Conservation (phyloP, 1,140 invertebrate species). For the Drosophila repleta region DNA sequence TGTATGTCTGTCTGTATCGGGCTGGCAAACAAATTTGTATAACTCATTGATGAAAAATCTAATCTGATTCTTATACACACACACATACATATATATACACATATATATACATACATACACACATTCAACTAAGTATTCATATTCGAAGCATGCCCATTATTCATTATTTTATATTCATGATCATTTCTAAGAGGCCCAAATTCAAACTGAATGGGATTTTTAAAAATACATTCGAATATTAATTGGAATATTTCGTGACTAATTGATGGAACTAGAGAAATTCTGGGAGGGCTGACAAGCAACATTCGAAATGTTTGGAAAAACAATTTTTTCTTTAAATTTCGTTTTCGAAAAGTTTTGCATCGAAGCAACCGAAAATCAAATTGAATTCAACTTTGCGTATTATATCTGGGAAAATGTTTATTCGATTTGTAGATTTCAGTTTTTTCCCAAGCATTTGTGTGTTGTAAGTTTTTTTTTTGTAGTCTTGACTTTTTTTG, state of each 20-base stretch:
- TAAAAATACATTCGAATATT: slow-evolving; percentile 25
- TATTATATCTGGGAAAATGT: background rate
- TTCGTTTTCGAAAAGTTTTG: background rate
- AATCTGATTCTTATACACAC: background rate
- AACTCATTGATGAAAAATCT: slow-evolving; percentile 29
- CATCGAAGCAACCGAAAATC: slow-evolving; percentile 6
- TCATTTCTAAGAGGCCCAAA: background rate
- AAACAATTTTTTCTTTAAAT: no score
- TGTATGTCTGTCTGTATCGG: background rate
- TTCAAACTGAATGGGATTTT: slow-evolving; percentile 1
- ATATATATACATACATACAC: background rate
- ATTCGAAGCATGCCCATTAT: slow-evolving; percentile 6
- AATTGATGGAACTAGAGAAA: slow-evolving; percentile 49
- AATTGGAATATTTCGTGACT: slow-evolving; percentile 57
- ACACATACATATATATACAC: background rate
- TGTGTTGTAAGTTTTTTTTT: background rate
- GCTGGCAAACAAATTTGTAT: slow-evolving; percentile 7
- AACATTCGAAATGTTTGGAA: background rate
- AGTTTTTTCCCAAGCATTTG: background rate
- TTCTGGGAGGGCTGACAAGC: background rate
- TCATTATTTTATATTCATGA: slow-evolving; percentile 16
- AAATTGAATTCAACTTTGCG: background rate
- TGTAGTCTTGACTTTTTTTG: slow-evolving; percentile 3
- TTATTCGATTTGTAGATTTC: background rate
- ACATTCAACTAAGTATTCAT: background rate